A percentile compares a stretch with the other conserved stretches of the same genome.
Conservation (phyloP, 1,140 invertebrate species). For the Heliconius eleuchia region DNA sequence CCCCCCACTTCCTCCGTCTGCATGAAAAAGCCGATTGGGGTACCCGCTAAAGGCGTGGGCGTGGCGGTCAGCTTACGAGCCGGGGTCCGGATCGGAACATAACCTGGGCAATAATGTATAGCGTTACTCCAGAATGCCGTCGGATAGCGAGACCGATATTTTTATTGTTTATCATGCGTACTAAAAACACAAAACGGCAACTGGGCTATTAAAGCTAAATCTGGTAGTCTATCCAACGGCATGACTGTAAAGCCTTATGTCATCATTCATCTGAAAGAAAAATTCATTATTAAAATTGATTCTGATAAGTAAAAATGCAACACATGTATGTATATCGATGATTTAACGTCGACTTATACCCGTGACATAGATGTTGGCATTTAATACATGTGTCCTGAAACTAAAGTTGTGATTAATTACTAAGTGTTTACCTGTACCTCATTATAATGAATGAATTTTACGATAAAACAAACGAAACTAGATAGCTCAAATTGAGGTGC, state of each 20-base stretch:
- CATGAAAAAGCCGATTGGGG: slow-evolving; percentile 97
- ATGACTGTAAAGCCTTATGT: slow-evolving; percentile 67
- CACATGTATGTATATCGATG: slow-evolving; percentile 61
- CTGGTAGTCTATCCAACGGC: slow-evolving; percentile 65
- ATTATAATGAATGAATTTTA: slow-evolving; percentile 37
- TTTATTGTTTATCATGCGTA: slow-evolving; percentile 19
- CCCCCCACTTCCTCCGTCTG: slow-evolving; percentile 91
- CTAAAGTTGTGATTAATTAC: slow-evolving; percentile 73
- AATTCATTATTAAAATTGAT: slow-evolving; percentile 65
- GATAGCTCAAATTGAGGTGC: slow-evolving; percentile 41
- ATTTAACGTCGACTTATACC: slow-evolving; percentile 48
- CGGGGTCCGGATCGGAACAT: slow-evolving; percentile 98
- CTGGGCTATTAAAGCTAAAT: slow-evolving; percentile 54
- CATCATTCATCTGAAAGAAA: slow-evolving; percentile 80
- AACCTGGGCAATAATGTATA: slow-evolving; percentile 83
- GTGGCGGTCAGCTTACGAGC: slow-evolving; percentile 98
- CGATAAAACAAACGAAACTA: slow-evolving; percentile 36
- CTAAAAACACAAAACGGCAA: slow-evolving; percentile 47
- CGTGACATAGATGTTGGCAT: slow-evolving; percentile 47
- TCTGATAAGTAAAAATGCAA: slow-evolving; percentile 44
- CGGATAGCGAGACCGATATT: slow-evolving; percentile 1
- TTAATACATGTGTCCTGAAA: slow-evolving; percentile 79
- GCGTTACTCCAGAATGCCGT: slow-evolving; percentile 32
- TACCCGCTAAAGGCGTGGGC: slow-evolving; percentile 97
- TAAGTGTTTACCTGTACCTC: slow-evolving; percentile 50